A percentile compares a stretch with the other conserved stretches of the same genome.
Evolutionary conservation across 2,797 vertebrate species (phyloP).

Genomic region (Poecilia velifera): DNA sequence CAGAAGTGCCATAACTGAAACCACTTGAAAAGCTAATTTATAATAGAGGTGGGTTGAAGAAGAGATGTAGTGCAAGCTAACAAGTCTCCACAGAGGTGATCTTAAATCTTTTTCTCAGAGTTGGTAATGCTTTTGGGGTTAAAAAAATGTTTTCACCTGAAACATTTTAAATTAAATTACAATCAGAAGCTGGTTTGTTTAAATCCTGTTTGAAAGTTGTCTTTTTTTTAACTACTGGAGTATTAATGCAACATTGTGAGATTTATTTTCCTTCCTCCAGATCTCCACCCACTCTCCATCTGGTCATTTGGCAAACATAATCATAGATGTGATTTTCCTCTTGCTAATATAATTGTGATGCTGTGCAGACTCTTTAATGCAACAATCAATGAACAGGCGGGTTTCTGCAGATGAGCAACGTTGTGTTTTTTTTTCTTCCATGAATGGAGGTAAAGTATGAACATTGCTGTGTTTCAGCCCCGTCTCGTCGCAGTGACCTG

Average conservation of each 20-base stretch:
- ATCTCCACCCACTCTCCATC: slow-evolving; percentile 34
- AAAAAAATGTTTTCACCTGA: not conserved
- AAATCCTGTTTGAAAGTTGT: not conserved
- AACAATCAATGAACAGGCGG: not conserved
- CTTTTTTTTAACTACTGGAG: not conserved
- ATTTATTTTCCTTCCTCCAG: slow-evolving; percentile 15
- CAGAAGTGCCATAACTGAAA: not conserved
- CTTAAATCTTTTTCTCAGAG: not conserved
- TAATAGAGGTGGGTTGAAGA: not conserved
- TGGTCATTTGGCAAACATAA: slow-evolving; percentile 5
- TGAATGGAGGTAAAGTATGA: not conserved
- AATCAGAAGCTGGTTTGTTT: not conserved
- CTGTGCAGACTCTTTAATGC: not conserved
- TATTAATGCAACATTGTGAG: not conserved
- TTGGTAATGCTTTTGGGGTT: not conserved
- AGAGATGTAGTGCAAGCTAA: not conserved
- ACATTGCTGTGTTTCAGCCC: slow-evolving; percentile 74
- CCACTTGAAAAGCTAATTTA: not conserved
- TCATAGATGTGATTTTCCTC: not conserved
- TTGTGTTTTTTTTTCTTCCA: not conserved
- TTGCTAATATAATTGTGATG: not conserved
- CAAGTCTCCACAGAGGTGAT: not conserved
- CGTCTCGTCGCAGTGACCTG: slow-evolving; percentile 92
- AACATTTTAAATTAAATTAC: not conserved
- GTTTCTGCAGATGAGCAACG: not conserved